Conservation (phyloP, 2,888 invertebrate genomes). For the Trichopoda pennipes region DNA sequence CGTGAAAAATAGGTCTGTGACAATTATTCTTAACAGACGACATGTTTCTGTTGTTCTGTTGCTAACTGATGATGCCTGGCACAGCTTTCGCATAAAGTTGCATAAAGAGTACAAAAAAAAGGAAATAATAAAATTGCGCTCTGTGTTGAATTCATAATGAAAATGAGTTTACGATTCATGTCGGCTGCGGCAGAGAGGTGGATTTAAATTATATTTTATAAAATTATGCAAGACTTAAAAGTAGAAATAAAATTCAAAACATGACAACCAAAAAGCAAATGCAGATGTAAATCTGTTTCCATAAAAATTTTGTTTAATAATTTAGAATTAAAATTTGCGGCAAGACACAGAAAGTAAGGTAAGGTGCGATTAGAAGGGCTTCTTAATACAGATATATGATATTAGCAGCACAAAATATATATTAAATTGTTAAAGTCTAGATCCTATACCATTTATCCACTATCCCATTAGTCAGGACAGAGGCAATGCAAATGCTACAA, state of each 20-base stretch:
- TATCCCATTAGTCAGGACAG: too few relatives aligned
- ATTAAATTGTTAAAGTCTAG: too few relatives aligned
- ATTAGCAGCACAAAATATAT: too few relatives aligned
- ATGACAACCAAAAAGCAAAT: too few relatives aligned
- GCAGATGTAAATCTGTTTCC: not conserved
- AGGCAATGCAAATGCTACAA: too few relatives aligned
- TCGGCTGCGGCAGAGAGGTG: not conserved
- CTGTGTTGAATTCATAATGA: constrained; percentile 37
- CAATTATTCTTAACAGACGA: constrained; percentile 30
- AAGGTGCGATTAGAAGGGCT: too few relatives aligned
- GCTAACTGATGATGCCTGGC: constrained; percentile 39
- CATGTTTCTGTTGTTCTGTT: constrained; percentile 26
- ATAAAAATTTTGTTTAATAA: not conserved
- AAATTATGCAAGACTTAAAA: too few relatives aligned
- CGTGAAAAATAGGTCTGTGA: constrained; percentile 49
- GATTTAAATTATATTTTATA: too few relatives aligned
- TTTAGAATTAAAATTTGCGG: not conserved
- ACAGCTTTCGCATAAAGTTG: constrained; percentile 10
- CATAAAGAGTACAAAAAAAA: not conserved
- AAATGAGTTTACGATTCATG: constrained; percentile 47
- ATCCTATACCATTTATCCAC: too few relatives aligned
- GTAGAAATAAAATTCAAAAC: too few relatives aligned
- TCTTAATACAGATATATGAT: too few relatives aligned
- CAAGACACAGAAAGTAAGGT: too few relatives aligned
- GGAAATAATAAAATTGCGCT: constrained; percentile 11